Percentiles rank a stretch among this genome's conserved stretches.
These are phyloP conservation scores for Melitaea cinxia DNA, from an alignment of 1,140 invertebrate species.

Conservation along the genomic window DNA sequence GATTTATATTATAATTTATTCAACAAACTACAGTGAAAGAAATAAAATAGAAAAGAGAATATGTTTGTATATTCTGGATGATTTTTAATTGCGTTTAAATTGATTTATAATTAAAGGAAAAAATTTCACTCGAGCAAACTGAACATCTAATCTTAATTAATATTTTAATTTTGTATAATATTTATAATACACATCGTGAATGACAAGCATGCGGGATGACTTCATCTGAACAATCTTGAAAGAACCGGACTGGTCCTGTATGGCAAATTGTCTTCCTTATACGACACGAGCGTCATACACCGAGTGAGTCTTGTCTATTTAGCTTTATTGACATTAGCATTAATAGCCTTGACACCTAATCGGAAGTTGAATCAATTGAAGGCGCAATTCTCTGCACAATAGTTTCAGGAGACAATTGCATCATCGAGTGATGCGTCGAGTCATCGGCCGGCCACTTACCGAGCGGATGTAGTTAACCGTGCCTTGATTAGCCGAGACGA, in stretches of 20 bases:
- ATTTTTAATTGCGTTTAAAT: no score
- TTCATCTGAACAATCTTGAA: background rate
- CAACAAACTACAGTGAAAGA: no score
- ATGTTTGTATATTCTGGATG: no score
- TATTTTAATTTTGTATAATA: no score
- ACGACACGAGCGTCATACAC: background rate
- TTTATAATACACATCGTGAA: no score
- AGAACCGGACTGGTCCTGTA: conserved; percentile 1
- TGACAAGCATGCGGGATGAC: background rate
- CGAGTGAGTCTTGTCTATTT: conserved; percentile 36
- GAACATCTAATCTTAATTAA: no score
- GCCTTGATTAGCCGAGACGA: conserved; percentile 78
- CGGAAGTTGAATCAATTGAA: conserved; percentile 71
- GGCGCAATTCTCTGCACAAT: conserved; percentile 59
- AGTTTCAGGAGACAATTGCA: conserved; percentile 70
- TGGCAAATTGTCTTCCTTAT: conserved; percentile 9
- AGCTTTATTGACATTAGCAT: conserved; percentile 55
- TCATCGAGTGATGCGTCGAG: conserved; percentile 67
- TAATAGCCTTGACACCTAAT: conserved; percentile 72
- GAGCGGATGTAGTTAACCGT: conserved; percentile 78
- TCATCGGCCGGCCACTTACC: conserved; percentile 74
- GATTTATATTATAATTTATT: no score
- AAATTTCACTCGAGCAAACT: no score
- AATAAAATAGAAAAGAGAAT: no score
- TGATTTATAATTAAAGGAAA: no score